A percentile compares a stretch with the other conserved stretches of the same genome.
phyloP scores from a whole-genome alignment of 2,888 invertebrate species.

The Acleris sparsana region DNA sequence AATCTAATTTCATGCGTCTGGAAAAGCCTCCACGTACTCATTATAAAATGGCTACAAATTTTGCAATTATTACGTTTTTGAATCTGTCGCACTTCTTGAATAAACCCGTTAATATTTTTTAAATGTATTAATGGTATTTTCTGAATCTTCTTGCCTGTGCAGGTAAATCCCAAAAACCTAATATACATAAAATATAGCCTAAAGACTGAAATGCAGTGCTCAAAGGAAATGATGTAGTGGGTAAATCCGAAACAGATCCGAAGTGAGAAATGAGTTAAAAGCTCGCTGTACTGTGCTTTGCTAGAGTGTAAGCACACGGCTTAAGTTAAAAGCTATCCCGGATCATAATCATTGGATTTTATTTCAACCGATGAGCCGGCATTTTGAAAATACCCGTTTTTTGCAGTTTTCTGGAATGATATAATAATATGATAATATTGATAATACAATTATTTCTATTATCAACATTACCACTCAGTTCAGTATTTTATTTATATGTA shows the following conservation, averaged over 20 bases:
- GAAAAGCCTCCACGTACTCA: too few relatives aligned
- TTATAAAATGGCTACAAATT: too few relatives aligned
- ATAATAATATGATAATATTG: too few relatives aligned
- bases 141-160: background rate
- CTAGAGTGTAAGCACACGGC: background rate
- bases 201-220: slow-evolving; percentile 5
- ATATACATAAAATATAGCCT: slow-evolving; percentile 6
- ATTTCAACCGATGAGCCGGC: too few relatives aligned
- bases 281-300: slow-evolving; percentile 3
- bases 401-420: too few relatives aligned
- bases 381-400: too few relatives aligned
- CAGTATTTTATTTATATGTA: too few relatives aligned
- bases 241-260: slow-evolving; percentile 12
- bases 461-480: too few relatives aligned
- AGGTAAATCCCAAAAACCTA: background rate
- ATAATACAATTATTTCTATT: too few relatives aligned
- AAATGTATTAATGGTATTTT: background rate
- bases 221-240: slow-evolving; percentile 11
- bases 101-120: background rate
- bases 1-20: too few relatives aligned
- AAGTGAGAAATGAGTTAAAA: slow-evolving; percentile 23
- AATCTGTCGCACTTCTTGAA: too few relatives aligned
- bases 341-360: background rate
- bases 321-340: background rate
- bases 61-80: too few relatives aligned